Conservation (phyloP, 2,113 vertebrate species). For the Percopsis transmontana region DNA sequence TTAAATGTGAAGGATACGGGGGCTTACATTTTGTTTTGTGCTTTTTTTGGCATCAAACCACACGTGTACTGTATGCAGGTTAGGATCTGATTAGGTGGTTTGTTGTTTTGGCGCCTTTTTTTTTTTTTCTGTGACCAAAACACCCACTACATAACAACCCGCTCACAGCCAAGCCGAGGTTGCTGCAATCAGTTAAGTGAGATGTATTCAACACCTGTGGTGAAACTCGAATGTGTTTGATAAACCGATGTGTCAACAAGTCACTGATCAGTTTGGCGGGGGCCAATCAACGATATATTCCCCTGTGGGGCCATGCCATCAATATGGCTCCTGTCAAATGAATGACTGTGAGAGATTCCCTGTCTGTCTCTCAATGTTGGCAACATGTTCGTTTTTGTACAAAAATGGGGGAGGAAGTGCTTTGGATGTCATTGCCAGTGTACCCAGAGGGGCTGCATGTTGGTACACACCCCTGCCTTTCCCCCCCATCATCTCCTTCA, state of each 20-base stretch:
- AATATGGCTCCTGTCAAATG: conserved; percentile 37
- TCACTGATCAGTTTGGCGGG: conserved; percentile 13
- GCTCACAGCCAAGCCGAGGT: conserved; percentile 2
- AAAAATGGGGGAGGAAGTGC: conserved; percentile 63
- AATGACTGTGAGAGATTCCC: conserved; percentile 21
- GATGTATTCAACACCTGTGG: conserved; percentile 32
- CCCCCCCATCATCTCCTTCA: conserved; percentile 38
- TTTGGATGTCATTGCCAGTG: conserved; percentile 66
- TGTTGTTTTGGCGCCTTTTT: conserved; percentile 4
- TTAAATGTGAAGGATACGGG: background rate
- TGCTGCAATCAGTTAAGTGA: conserved; percentile 20
- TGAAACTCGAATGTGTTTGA: conserved; percentile 33
- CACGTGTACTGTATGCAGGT: background rate
- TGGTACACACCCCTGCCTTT: conserved; percentile 52
- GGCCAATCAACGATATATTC: conserved; percentile 22
- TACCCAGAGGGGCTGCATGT: conserved; percentile 74
- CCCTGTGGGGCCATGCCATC: conserved; percentile 30
- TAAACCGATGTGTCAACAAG: conserved; percentile 33
- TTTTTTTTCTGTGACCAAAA: background rate
- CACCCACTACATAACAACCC: background rate
- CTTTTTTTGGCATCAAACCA: conserved; percentile 16
- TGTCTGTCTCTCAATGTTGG: conserved; percentile 31
- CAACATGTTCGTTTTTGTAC: conserved; percentile 37
- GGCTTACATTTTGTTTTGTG: conserved; percentile 38
- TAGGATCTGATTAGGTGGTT: background rate